phyloP scores from a whole-genome alignment of 2,113 vertebrate species.

The Rynchops niger region DNA sequence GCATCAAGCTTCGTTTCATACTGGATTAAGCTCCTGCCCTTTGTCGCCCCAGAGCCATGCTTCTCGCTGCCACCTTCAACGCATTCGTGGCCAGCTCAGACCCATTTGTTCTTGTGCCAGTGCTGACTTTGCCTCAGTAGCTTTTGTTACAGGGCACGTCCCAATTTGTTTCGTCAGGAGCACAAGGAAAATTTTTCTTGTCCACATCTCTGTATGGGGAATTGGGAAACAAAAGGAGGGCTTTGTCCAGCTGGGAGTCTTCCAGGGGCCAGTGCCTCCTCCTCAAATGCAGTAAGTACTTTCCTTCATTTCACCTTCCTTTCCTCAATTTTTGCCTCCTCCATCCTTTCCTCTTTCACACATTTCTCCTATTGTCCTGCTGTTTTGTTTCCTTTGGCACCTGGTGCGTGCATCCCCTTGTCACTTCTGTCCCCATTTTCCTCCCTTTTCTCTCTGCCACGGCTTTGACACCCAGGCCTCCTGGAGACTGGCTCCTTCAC shows the following conservation, averaged over 20 bases:
- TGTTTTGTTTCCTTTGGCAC: not conserved
- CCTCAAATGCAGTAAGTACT: not conserved
- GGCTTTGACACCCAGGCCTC: not conserved
- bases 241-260: not conserved
- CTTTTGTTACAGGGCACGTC: not conserved
- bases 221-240: not conserved
- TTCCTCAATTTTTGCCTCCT: not conserved
- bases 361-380: not conserved
- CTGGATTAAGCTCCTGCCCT: not conserved
- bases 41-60: not conserved
- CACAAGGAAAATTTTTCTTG: not conserved
- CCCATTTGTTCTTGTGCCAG: not conserved
- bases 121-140: not conserved
- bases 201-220: not conserved
- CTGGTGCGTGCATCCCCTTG: fast-evolving
- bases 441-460: not conserved
- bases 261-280: not conserved
- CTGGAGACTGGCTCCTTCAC: not conserved
- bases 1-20: not conserved
- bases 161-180: not conserved
- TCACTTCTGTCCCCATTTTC: not conserved
- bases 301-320: not conserved
- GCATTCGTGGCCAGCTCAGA: not conserved
- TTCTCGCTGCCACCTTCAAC: not conserved
- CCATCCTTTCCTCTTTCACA: not conserved